A percentile compares a stretch with the other conserved stretches of the same genome.
These are phyloP conservation scores for Dipus sagitta DNA, from an alignment of 2,797 vertebrate genomes.

Conservation along the genomic window DNA sequence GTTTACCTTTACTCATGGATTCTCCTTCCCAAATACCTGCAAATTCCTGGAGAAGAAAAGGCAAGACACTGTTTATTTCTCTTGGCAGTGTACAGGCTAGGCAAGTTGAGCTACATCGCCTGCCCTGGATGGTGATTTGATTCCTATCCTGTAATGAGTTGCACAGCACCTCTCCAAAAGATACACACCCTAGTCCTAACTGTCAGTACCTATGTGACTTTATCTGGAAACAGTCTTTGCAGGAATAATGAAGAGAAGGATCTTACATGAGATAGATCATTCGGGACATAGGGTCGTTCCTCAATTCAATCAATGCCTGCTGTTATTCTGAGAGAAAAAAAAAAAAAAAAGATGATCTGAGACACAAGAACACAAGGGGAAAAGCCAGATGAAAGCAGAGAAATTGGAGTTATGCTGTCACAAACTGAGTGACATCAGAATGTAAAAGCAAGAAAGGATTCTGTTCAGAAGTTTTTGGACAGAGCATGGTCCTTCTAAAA, in stretches of 20 bases:
- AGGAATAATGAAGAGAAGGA: neutral
- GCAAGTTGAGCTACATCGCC: neutral
- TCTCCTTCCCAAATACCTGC: neutral
- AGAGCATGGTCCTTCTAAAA: too few species aligned
- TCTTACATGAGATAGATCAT: neutral
- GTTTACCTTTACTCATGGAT: neutral
- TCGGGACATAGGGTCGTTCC: neutral
- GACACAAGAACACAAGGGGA: neutral
- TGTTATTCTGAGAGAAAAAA: neutral
- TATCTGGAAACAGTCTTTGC: neutral
- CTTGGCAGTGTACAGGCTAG: neutral
- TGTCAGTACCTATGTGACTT: neutral
- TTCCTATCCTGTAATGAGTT: neutral
- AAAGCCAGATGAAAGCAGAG: neutral
- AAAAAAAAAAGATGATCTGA: neutral
- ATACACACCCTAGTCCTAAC: neutral
- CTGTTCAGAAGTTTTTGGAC: neutral
- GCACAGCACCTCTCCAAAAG: neutral
- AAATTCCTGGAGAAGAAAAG: neutral
- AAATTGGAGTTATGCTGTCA: neutral
- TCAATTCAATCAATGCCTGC: neutral
- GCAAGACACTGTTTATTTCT: neutral
- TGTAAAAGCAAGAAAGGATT: neutral
- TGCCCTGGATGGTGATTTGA: neutral
- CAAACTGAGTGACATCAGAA: neutral